Evolutionary conservation across 1,140 invertebrate genomes (phyloP), one percentile per base, ranked within the genome.

Genomic region (Trissolcus basalis): DNA sequence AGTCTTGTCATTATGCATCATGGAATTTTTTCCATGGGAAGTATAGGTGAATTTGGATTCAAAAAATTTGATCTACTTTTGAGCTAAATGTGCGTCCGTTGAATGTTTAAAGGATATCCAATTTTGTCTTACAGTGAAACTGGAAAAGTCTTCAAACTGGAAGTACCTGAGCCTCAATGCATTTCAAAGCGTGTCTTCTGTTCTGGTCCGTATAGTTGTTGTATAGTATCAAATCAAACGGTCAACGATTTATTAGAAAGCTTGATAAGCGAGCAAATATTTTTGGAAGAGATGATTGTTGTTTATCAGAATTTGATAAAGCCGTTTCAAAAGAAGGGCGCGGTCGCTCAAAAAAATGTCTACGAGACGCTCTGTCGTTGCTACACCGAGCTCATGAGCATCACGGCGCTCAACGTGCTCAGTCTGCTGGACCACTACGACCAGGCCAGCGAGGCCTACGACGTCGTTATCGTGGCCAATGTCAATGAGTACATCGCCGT

Each of bases 401-500:
- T 93, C 68, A 90, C 91, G 27, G 91, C 92, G 65, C 86, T 92
- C 35, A 93, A 93, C 83, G 89, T 94, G 48, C 87, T 91, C 55
- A 92, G 91, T 68, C 89, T 93, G 68, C 91, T 90, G 86, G 90
- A 91, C 78, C 93, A 91, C 82, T 91, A 90, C 61, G 91, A 93
- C 63, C 89, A 92, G 64, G 91, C 91, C 80, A 89, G 90, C 36
- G 90, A 92, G 84, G 75, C 89, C 9, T 90, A 91, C 80, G 91
- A 93, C 85, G 90, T 94, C 67, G 87, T 91, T 7, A 89, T 95
- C 63, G 89, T 95, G 67, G 90, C 91, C 80, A 91, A 93, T 85
- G 90, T 92, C 83, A 92, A 93, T 54, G 93, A 95, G 83, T 93
- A 91, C 86, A 91, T 94, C 68, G 89, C 90, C 69, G 88, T 94